phyloP scores from a whole-genome alignment of 2,797 vertebrate species.

The Periophthalmus magnuspinnatus region DNA sequence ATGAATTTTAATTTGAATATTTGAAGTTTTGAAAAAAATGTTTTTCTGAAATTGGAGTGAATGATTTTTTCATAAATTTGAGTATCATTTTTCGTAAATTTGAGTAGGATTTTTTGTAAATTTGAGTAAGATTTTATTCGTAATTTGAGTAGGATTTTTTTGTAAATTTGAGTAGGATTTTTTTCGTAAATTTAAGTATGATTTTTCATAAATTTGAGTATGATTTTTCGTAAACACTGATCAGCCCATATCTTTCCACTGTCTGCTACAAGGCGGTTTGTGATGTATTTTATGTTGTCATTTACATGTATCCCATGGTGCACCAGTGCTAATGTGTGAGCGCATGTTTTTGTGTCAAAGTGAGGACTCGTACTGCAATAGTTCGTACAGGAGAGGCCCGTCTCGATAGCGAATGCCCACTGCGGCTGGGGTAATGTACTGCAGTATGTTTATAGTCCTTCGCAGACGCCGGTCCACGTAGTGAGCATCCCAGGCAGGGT shows the following conservation, averaged over 20 bases:
- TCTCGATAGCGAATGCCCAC: constrained; percentile 99
- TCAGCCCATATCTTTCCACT: neutral
- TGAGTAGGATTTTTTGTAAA: no score
- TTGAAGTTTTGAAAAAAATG: neutral
- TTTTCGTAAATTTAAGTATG: no score
- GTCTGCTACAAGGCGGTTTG: constrained; percentile 3
- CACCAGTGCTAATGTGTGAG: constrained; percentile 33
- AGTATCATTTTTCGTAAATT: no score
- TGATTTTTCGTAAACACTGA: neutral
- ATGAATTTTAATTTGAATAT: neutral
- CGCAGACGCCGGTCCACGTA: constrained; percentile 98
- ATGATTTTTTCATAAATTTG: no score
- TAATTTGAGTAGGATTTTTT: no score
- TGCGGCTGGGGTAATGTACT: constrained; percentile 95
- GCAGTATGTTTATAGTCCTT: constrained; percentile 98
- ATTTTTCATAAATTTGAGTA: no score
- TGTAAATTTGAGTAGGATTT: no score
- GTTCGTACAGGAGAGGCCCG: constrained; percentile 97
- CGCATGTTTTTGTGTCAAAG: constrained; percentile 83
- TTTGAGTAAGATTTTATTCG: no score
- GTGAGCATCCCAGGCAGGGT: constrained; percentile 99
- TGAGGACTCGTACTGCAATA: constrained; percentile 99
- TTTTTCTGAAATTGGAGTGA: no score
- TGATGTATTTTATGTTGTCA: neutral
- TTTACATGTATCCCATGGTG: constrained; percentile 35